A percentile compares a stretch with the other conserved stretches of the same genome.
phyloP scores from a whole-genome alignment of 2,888 invertebrate species.

The Sicus ferrugineus region DNA sequence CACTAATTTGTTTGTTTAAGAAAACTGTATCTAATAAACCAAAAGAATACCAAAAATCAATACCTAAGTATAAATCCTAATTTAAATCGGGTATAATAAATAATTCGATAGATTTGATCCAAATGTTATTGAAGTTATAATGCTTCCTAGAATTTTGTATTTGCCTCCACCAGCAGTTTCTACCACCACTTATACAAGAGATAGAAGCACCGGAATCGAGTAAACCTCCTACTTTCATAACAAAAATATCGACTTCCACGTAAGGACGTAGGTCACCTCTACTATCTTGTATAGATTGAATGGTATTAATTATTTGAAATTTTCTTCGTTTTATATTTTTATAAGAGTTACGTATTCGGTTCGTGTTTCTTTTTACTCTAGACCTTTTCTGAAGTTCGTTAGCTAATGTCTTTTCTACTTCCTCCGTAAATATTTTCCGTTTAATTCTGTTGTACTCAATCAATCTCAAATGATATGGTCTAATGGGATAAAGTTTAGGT shows the following conservation, averaged over 20 bases:
- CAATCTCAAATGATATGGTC: slow-evolving; percentile 25
- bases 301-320: not conserved
- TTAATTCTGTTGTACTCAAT: not conserved
- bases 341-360: not conserved
- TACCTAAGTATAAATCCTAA: slow-evolving; percentile 33
- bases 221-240: slow-evolving; percentile 31
- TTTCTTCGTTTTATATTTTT: not conserved
- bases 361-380: not conserved
- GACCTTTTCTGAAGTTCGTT: not conserved
- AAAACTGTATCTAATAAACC: slow-evolving; percentile 2
- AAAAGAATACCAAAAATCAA: slow-evolving; percentile 34
- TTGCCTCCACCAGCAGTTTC: slow-evolving; percentile 35
- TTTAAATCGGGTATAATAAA: slow-evolving; percentile 27
- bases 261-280: slow-evolving; percentile 30
- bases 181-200: slow-evolving; percentile 33
- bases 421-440: slow-evolving; percentile 8
- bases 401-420: not conserved
- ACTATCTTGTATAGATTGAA: not conserved
- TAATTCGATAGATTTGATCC: not conserved
- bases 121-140: slow-evolving; percentile 25
- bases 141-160: slow-evolving; percentile 27
- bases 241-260: slow-evolving; percentile 24
- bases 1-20: not conserved
- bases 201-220: slow-evolving; percentile 35
- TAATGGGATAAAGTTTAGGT: slow-evolving; percentile 12